Evolutionary conservation across 2,888 invertebrate genomes (phyloP), one percentile per base, ranked within the genome.

Genomic region (Polydesmus complanatus): DNA sequence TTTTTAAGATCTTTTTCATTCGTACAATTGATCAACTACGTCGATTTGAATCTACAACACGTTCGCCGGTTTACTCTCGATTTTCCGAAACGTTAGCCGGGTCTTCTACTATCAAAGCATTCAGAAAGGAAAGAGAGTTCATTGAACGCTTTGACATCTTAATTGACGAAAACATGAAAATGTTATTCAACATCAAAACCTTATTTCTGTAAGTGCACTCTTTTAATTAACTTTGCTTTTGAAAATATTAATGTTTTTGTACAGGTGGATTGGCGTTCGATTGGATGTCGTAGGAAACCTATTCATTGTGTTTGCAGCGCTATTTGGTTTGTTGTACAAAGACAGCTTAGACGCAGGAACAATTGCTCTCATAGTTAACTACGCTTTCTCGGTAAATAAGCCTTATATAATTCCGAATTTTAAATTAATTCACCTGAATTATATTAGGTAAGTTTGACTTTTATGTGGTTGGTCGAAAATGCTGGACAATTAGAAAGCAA

Each of bases 391-490:
- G 8, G 69, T 78, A 55, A 77, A 25, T 48, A 5, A 21, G 14
- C 18, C 18, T 19, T 8, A 52, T 11, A 11, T 52, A 52, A 52
- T 21, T 52, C 19, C 21, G 8, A 52, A 18, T 18, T 22, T 14
- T 21, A 25, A 5, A 3, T 25, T n/a, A n/a, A 54, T 54, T 11
- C 50, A 25, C 25, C 27, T 2, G 60, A 55, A 51, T 53, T 51
- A 51, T 27, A 67, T 27, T 72, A 91, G 88, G 87, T 92, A 63
- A 96, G 96, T 0, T 92, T 92, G 80, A 93, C 91, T 0, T 77
- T 97, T 52, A 96, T 95, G 76, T 95, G 94, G 92, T 78, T 97
- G 68, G 94, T 97, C 23, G 80, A 95, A 65, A 93, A 94, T 89
- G 88, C 91, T 0, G 90, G 92, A 1, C 95, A 95, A 71, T 86